A percentile compares a stretch with the other conserved stretches of the same genome.
phyloP scores from a whole-genome alignment of 2,113 vertebrate genomes.

The Eonycteris spelaea region DNA sequence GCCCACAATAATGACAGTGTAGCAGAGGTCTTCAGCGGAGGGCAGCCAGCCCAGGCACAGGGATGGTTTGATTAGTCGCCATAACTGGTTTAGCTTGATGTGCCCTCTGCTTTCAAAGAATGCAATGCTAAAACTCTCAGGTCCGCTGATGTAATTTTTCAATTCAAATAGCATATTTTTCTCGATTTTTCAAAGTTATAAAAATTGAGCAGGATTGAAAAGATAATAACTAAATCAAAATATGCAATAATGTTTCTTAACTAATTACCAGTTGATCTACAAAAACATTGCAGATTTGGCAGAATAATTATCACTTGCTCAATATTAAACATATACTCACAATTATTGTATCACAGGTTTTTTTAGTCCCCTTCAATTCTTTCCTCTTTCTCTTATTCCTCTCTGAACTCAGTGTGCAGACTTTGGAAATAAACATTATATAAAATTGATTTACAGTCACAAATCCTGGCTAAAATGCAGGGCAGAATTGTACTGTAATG shows the following conservation, averaged over 20 bases:
- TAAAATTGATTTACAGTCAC: background rate
- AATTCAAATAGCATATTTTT: background rate
- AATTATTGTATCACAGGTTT: background rate
- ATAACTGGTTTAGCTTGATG: background rate
- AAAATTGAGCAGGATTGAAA: background rate
- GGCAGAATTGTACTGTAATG: background rate
- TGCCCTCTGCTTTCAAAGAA: background rate
- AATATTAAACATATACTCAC: background rate
- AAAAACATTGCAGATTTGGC: background rate
- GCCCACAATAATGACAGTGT: background rate
- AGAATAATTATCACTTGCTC: constrained; percentile 26
- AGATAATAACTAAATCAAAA: background rate
- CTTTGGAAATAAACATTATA: background rate
- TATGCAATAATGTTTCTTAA: constrained; percentile 16
- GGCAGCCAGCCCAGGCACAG: background rate
- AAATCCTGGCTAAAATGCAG: background rate
- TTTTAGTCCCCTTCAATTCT: background rate
- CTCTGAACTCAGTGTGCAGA: background rate
- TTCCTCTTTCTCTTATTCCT: background rate
- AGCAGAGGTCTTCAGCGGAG: background rate
- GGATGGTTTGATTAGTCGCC: background rate
- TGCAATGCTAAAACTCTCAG: background rate
- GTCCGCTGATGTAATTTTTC: background rate
- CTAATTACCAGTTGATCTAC: background rate
- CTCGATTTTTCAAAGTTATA: constrained; percentile 10